A percentile compares a stretch with the other conserved stretches of the same genome.
phyloP scores from a whole-genome alignment of 1,140 invertebrate genomes.

The Ganaspis sp. region DNA sequence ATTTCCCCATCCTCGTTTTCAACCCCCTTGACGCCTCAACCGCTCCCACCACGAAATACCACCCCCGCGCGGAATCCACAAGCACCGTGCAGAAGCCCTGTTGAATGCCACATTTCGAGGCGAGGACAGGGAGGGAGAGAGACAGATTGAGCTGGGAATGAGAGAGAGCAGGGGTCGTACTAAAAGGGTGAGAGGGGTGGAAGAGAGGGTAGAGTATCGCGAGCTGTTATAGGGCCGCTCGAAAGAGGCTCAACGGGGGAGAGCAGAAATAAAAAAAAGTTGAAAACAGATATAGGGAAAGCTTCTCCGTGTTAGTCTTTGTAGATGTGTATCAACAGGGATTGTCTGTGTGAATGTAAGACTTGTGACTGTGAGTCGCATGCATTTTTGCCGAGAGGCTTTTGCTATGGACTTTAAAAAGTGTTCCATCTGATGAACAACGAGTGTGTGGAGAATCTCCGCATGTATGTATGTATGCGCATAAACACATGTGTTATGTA shows the following conservation, averaged over 20 bases:
- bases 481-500: too few species aligned
- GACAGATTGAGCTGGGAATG: conserved; percentile 46
- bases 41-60: conserved; percentile 31
- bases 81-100: conserved; percentile 54
- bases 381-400: conserved; percentile 46
- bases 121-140: conserved; percentile 58
- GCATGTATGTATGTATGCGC: conserved; percentile 36
- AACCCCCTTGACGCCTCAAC: conserved; percentile 40
- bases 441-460: neutral
- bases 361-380: conserved; percentile 43
- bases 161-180: conserved; percentile 47
- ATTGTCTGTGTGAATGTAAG: conserved; percentile 49
- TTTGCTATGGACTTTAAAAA: conserved; percentile 46
- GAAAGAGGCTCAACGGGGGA: conserved; percentile 41
- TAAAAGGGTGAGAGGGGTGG: conserved; percentile 53
- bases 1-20: conserved; percentile 66
- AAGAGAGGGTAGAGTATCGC: conserved; percentile 36
- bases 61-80: conserved; percentile 45
- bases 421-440: conserved; percentile 43
- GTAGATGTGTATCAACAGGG: neutral
- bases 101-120: conserved; percentile 63
- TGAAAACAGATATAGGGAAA: conserved; percentile 63
- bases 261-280: conserved; percentile 49
- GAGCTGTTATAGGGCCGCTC: conserved; percentile 41
- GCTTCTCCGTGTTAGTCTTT: conserved; percentile 37